phyloP scores from a whole-genome alignment of 2,888 invertebrate species.

The Prostheceraeus crozeri region DNA sequence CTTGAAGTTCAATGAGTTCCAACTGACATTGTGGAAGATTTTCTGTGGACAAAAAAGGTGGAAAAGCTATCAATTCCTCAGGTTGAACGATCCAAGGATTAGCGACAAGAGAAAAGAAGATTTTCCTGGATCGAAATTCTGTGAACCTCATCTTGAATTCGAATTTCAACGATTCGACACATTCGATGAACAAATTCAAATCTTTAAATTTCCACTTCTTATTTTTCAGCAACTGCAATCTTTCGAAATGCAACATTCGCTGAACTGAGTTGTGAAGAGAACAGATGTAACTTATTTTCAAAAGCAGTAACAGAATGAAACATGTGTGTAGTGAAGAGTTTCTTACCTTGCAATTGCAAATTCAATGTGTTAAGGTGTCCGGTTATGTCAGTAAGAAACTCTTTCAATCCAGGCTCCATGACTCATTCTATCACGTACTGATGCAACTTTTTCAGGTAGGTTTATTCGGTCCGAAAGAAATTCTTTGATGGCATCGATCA shows the following conservation, averaged over 20 bases:
- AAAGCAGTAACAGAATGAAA: too few species aligned
- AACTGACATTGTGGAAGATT: neutral
- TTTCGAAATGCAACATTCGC: neutral
- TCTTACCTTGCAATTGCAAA: constrained; percentile 18
- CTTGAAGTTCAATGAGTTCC: constrained; percentile 16
- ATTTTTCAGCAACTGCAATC: neutral
- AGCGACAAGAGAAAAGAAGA: too few species aligned
- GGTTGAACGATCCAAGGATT: too few species aligned
- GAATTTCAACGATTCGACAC: too few species aligned
- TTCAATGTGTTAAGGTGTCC: neutral
- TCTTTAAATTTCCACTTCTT: too few species aligned
- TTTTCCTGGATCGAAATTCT: too few species aligned
- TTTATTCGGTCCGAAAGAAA: neutral
- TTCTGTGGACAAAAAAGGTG: neutral
- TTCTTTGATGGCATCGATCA: constrained; percentile 9
- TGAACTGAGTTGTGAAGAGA: neutral
- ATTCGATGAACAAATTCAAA: too few species aligned
- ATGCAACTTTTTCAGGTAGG: neutral
- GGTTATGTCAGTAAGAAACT: constrained; percentile 11
- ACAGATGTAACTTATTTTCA: neutral
- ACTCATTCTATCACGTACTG: too few species aligned
- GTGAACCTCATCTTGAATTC: too few species aligned
- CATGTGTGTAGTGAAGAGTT: constrained; percentile 1
- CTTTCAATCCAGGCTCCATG: too few species aligned
- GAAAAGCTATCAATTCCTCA: constrained; percentile 1